phyloP scores from a whole-genome alignment of 2,888 invertebrate species.

The Pogonocherus hispidulus region DNA sequence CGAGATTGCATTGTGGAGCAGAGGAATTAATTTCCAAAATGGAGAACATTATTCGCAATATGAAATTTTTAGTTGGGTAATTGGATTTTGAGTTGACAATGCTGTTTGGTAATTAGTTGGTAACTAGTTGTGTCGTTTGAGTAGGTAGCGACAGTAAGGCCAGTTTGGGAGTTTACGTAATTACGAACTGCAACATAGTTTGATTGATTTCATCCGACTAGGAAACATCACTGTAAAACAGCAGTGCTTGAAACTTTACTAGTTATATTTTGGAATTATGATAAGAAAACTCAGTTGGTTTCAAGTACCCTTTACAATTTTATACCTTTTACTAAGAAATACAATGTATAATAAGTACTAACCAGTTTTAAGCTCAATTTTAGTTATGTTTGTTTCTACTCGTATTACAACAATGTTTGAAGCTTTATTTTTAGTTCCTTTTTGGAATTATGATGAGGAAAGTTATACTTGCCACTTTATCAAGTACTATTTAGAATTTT shows the following conservation, averaged over 20 bases:
- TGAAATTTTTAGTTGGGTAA: no score
- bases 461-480: no score
- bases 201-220: neutral
- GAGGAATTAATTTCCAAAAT: no score
- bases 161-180: neutral
- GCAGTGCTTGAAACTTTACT: neutral
- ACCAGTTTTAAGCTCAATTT: no score
- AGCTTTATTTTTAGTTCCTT: no score
- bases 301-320: neutral
- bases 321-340: neutral
- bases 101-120: constrained; percentile 5
- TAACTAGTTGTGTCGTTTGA: constrained; percentile 4
- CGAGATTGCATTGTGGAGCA: no score
- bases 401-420: no score
- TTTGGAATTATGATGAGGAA: no score
- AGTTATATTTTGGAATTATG: constrained; percentile 1
- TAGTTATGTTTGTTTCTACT: no score
- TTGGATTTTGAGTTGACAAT: neutral
- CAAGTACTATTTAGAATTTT: no score
- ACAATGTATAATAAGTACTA: neutral
- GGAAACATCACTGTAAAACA: neutral
- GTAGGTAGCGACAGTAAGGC: neutral
- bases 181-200: constrained; percentile 1
- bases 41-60: no score
- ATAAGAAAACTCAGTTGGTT: neutral